Conservation (phyloP, 37 sponge, comb jelly and placozoan species). For the Ephydatia muelleri region DNA sequence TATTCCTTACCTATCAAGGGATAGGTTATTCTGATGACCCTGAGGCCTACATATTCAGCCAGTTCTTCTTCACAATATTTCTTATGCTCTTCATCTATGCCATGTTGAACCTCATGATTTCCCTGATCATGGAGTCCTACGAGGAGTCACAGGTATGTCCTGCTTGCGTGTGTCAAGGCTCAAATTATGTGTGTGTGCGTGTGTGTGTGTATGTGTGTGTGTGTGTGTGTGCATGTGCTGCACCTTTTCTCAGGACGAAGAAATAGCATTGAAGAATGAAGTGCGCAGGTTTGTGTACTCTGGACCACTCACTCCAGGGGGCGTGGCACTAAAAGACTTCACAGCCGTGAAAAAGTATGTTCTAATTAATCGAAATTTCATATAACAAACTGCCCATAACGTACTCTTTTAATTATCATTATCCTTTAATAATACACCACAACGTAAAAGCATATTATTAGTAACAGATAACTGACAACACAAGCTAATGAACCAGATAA, state of each 20-base stretch:
- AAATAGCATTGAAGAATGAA: slow-evolving; percentile 46
- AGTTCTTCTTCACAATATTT: slow-evolving; percentile 50
- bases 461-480: too few species aligned
- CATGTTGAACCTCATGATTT: slow-evolving; percentile 62
- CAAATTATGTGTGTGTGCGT: background rate
- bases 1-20: slow-evolving; percentile 17
- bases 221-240: background rate
- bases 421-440: too few species aligned
- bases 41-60: slow-evolving; percentile 52
- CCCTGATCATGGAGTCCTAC: slow-evolving; percentile 48
- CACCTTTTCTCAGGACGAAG: background rate
- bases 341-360: slow-evolving; percentile 46
- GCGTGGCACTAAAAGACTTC: slow-evolving; percentile 55
- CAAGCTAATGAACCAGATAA: too few species aligned
- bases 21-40: slow-evolving; percentile 12
- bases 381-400: too few species aligned
- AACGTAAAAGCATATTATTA: too few species aligned
- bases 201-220: background rate
- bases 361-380: background rate
- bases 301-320: slow-evolving; percentile 48
- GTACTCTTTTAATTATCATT: too few species aligned
- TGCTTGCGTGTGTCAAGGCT: background rate
- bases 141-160: slow-evolving; percentile 41
- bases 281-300: slow-evolving; percentile 63
- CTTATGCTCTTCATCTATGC: slow-evolving; percentile 50